Base-by-base conservation (phyloP, 2,888 invertebrate genomes). In the Lymantria monacha region DNA sequence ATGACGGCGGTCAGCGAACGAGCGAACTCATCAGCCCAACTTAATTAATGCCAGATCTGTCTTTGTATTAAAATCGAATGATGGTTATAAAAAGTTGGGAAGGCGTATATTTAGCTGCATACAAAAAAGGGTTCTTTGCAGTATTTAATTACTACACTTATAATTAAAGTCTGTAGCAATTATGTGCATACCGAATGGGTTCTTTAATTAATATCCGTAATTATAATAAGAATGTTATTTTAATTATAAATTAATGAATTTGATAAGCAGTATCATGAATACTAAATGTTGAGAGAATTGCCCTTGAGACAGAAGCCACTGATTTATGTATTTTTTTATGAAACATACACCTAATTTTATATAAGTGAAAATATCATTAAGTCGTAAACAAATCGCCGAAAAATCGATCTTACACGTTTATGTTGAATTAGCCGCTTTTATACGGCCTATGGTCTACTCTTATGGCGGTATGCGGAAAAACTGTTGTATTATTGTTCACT, bases 21-120 rank as follows among this genome's bases (percentile, higher is more conserved):
- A 72, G 76, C 77, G 70, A 87, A 82, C 88, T 91, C 90, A 90
- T 91, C 90, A 90, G 75, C 77, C 79, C 76, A 74, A 77, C 85
- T 90, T 91, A 91, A 91, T 91, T 91, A 91, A 90, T 89, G 83
- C 87, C 80, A 76, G 86, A 90, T 89, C 88, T 89, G 90, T 88
- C 89, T 87, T 89, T 88, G 85, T 88, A 89, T 87, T 88, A 87
- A 87, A 87, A 89, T 88, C 86, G 76, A 83, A 78, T 63, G 57
- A 56, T 36, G 52, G 56, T 38, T 51, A 63, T 63, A 76, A 72
- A 76, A 79, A 71, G 70, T 58, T 66, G 58, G 63, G 60, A 61
- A 53, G 65, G 70, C 54, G 63, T 59, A 61, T 62, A 41, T 41
- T 33, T 55, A 47, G 51, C 55, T 66, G 53, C 61, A 53, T 62